phyloP scores from a whole-genome alignment of 2,113 vertebrate species.

The Tilapia sparmanii region DNA sequence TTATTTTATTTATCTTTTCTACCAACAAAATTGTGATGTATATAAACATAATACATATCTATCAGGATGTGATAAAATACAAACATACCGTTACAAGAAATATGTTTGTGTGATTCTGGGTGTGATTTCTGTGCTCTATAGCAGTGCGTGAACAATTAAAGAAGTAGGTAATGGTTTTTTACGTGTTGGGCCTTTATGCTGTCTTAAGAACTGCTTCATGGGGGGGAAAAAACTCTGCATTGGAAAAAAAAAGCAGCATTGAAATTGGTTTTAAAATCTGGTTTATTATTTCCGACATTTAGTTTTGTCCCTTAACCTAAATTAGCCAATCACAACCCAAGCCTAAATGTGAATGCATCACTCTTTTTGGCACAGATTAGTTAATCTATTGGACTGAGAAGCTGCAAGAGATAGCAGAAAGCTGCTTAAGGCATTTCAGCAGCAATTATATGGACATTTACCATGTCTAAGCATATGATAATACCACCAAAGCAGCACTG shows the following conservation, averaged over 20 bases:
- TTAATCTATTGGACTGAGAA: neutral
- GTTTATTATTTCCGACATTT: neutral
- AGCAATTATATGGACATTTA: constrained; percentile 2
- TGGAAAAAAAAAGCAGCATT: neutral
- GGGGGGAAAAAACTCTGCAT: rapidly evolving
- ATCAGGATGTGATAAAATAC: neutral
- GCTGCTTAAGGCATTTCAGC: constrained; percentile 9
- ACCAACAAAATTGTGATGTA: neutral
- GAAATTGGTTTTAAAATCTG: neutral
- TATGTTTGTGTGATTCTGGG: neutral
- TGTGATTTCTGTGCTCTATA: neutral
- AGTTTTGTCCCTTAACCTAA: neutral
- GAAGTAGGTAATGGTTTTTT: neutral
- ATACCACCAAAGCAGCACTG: neutral
- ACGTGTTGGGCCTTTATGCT: neutral
- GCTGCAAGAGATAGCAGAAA: constrained; percentile 27
- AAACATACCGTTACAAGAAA: neutral
- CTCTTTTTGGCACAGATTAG: neutral
- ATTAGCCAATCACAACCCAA: neutral
- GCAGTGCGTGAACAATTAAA: neutral
- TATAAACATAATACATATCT: neutral
- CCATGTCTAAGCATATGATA: neutral
- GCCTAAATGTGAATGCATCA: neutral
- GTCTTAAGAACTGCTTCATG: neutral
- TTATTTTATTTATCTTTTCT: neutral